Evolutionary conservation across 2,888 invertebrate genomes (phyloP).

Genomic region (Ceramica pisi): DNA sequence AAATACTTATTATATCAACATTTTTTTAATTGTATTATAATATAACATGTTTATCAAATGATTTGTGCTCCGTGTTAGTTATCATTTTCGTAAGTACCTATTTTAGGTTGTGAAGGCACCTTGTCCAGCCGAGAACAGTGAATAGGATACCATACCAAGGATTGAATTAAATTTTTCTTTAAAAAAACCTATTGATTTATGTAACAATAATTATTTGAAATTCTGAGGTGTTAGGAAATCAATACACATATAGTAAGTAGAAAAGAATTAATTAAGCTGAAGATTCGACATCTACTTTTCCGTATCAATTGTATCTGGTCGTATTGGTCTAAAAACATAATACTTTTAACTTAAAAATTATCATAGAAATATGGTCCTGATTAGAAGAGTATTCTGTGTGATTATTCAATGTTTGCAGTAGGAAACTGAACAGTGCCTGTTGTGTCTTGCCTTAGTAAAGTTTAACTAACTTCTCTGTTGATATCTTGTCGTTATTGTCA

Average conservation of each 20-base stretch:
- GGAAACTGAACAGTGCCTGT: slow-evolving; percentile 71
- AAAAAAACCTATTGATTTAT: not conserved
- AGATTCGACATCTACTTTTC: not conserved
- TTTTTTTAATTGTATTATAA: slow-evolving; percentile 17
- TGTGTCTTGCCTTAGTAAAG: slow-evolving; percentile 80
- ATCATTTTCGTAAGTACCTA: slow-evolving; percentile 35
- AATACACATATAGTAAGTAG: not conserved
- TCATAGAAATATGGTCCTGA: slow-evolving; percentile 24
- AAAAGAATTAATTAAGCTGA: slow-evolving; percentile 4
- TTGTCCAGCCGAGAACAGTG: slow-evolving; percentile 54
- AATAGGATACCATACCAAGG: slow-evolving; percentile 49
- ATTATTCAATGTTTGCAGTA: slow-evolving; percentile 52
- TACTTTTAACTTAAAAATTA: slow-evolving; percentile 9
- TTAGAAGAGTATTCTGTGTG: slow-evolving; percentile 36
- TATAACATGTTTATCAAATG: slow-evolving; percentile 41
- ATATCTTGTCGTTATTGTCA: slow-evolving; percentile 54
- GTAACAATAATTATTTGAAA: not conserved
- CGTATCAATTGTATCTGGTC: slow-evolving; percentile 30
- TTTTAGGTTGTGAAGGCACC: slow-evolving; percentile 65
- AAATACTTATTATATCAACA: slow-evolving; percentile 45
- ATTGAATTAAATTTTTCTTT: slow-evolving; percentile 33
- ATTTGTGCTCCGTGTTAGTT: slow-evolving; percentile 40
- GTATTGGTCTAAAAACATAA: slow-evolving; percentile 23
- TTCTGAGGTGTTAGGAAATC: slow-evolving; percentile 4
- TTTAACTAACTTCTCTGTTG: slow-evolving; percentile 63